Base-by-base conservation (phyloP, 2,113 vertebrate genomes). In the Calidris pygmaea region DNA sequence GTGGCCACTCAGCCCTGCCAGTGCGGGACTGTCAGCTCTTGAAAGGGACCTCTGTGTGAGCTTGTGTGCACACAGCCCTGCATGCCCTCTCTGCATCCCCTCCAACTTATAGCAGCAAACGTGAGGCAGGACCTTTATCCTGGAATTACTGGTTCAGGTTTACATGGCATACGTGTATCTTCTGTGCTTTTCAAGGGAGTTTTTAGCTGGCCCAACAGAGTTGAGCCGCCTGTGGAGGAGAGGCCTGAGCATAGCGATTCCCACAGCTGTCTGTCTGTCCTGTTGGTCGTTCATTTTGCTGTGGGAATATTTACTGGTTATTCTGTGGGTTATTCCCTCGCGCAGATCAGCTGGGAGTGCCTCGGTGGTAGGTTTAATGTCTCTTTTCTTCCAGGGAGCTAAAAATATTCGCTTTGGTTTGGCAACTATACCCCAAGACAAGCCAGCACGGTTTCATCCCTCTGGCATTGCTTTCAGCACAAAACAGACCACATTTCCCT, bases 81-180 rank as follows among this genome's bases (percentile, higher is more conserved):
- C 0, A 1, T 26, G 65, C 26, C 35, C 14, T 56, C 24, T 58
- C 27, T 0, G 1, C 23, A 11, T 43, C 52, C 66, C 2, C 0
- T 19, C 59, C 52, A 20, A 5, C 9, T 12, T 7, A 5, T 3
- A 37, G 10, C 50, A 59, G 29, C 9, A 22, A 39, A 45, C 15
- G 3, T 0, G 15, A 41, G 39, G 27, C 19, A 12, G 15, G 15
- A 27, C 9, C 84, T 60, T 48, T 6, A 24, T 53, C 32, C 53
- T 55, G 39, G 26, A 48, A 17, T 10, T 48, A 19, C 19, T 32
- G 22, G 35, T 48, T 89, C 7, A 16, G 39, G 4, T 79, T 85
- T 26, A 21, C 7, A 0, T 39, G 45, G 29, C 11, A 5, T 74
- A 23, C 6, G 1, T 10, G 14, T 11, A 14, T n/a, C 16, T 59